Conservation (phyloP, 2,797 vertebrate genomes). For the Leptatherina wallacei region DNA sequence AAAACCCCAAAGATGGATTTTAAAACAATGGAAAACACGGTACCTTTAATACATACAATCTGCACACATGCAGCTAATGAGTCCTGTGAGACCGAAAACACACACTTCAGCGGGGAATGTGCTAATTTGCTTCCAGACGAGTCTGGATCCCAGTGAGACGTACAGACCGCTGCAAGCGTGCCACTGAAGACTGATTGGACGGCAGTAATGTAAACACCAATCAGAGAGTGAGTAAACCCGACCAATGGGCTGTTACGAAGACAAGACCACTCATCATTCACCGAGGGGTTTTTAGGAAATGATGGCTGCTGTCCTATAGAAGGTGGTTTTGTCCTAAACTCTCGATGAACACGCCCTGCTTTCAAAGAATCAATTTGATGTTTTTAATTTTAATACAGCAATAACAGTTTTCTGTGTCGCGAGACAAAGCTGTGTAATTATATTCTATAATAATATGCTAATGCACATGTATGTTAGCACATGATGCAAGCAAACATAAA, state of each 20-base stretch:
- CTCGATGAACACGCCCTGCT: neutral
- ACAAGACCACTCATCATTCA: slow-evolving; percentile 63
- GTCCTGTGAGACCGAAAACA: slow-evolving; percentile 54
- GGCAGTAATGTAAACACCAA: slow-evolving; percentile 73
- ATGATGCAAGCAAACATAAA: too few relatives aligned
- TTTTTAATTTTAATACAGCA: too few relatives aligned
- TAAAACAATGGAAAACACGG: slow-evolving; percentile 24
- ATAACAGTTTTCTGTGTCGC: too few relatives aligned
- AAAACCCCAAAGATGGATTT: slow-evolving; percentile 32
- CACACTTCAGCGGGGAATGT: slow-evolving; percentile 46
- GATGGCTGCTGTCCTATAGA: slow-evolving; percentile 8
- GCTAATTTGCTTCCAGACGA: slow-evolving; percentile 36
- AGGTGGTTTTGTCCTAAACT: neutral
- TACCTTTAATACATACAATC: slow-evolving; percentile 50
- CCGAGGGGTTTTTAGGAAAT: slow-evolving; percentile 13
- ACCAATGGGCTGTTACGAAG: slow-evolving; percentile 57
- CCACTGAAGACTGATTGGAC: slow-evolving; percentile 64
- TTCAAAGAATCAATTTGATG: neutral
- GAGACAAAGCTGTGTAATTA: too few relatives aligned
- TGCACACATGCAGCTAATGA: slow-evolving; percentile 51
- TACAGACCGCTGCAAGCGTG: slow-evolving; percentile 48
- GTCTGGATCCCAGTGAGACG: slow-evolving; percentile 28
- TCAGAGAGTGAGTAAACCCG: slow-evolving; percentile 66
- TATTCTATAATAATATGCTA: too few relatives aligned
- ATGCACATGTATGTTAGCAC: too few relatives aligned